Evolutionary conservation across 2,797 vertebrate species (phyloP), one percentile per base, ranked within the genome.

Genomic region (Lindbergichthys nudifrons): DNA sequence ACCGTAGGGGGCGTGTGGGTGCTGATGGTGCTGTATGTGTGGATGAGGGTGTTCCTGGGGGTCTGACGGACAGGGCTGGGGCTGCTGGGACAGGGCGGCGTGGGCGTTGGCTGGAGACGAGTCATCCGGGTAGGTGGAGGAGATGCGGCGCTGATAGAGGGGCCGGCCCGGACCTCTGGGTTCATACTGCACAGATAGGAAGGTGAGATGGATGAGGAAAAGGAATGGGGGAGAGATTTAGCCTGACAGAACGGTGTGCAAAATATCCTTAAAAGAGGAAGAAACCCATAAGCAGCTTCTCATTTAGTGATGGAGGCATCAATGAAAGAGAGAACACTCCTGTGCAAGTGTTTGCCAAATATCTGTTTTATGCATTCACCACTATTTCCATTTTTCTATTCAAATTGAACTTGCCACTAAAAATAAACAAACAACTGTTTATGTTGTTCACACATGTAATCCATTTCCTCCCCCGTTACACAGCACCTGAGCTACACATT

Each of bases 71-170:
- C 91, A 91, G 67, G 89, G 81, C 70, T 89, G 91, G 67, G 90
- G 42, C 74, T 97, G 96, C 91, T 96, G 97, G 90, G 94, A 92
- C 82, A 96, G 93, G 82, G 93, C 89, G 32, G 95, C 95, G 94
- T 95, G 96, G 91, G 95, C 90, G 83, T 92, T 93, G 94, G 97
- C 96, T 91, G 96, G 94, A 93, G 96, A 96, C 62, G 96, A 89
- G 89, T 98, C 97, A 70, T 94, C 93, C 41, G 94, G 96, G 94
- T 97, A 97, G 94, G 95, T 97, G 85, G 97, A 96, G 68, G 98
- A 99, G 93, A 98, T 99, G 92, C 98, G 96, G 88, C 98, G 97
- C 95, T 99, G 98, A 96, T 99, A 99, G 84, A 99, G 96, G 54
- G 98, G 98, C 98, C 98, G 96, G 75, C 98, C 98, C 16, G 98